Percentiles rank a stretch among this genome's conserved stretches.
phyloP scores from a whole-genome alignment of 2,888 invertebrate species.

The Pammene aurita region DNA sequence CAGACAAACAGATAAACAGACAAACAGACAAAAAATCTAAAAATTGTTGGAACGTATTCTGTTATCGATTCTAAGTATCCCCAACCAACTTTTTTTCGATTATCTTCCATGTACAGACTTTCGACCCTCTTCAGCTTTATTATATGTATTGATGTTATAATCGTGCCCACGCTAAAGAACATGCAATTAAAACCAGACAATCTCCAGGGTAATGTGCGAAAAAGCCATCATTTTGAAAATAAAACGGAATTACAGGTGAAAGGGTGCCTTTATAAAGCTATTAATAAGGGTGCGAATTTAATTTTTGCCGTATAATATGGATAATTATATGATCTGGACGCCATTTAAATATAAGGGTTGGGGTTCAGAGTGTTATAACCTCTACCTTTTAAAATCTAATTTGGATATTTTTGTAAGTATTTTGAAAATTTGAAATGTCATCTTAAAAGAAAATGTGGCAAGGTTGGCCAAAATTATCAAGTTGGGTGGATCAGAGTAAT shows the following conservation, averaged over 20 bases:
- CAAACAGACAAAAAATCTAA: too few species aligned
- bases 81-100: too few species aligned
- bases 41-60: too few species aligned
- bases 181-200: slow-evolving; percentile 29
- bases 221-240: slow-evolving; percentile 32
- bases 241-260: slow-evolving; percentile 39
- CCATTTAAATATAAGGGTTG: slow-evolving; percentile 36
- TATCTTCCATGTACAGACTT: too few species aligned
- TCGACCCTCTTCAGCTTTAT: too few species aligned
- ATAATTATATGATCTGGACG: slow-evolving; percentile 41
- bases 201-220: slow-evolving; percentile 31
- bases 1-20: too few species aligned
- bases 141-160: background rate
- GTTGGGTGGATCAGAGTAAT: too few species aligned
- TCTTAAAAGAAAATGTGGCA: too few species aligned
- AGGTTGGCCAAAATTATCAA: too few species aligned
- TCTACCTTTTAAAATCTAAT: background rate
- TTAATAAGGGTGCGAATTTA: slow-evolving; percentile 37
- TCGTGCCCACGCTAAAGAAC: slow-evolving; percentile 15
- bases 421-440: too few species aligned
- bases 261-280: slow-evolving; percentile 40
- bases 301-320: slow-evolving; percentile 41
- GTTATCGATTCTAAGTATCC: too few species aligned
- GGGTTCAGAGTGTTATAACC: slow-evolving; percentile 2
- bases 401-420: too few species aligned